Base-by-base conservation (phyloP, 2,888 invertebrate species). In the Candidula unifasciata region DNA sequence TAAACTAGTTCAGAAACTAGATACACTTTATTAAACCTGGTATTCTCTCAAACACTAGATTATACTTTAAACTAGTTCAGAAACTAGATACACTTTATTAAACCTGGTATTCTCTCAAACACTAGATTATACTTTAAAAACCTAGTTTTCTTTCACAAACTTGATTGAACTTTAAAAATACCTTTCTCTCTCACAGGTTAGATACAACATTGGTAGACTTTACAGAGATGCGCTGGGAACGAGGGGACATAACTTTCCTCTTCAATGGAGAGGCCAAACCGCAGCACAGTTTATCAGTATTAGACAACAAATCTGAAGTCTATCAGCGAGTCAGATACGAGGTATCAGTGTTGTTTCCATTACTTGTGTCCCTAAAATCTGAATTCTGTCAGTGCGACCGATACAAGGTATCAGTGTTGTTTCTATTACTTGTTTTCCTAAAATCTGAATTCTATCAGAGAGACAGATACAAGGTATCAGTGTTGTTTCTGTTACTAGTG, bases 151-250 rank as follows among this genome's bases (percentile, higher is more conserved):
- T 60, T 16, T 60, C 18, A 24, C 18, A 60, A 2, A n/a, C 8
- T 24, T 60, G 3, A 18, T 10, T 60, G 16, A 3, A 60, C n/a
- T 3, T 24, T 5, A 60, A 60, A 6, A 60, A 60, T 24, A 16
- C 5, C 21, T 60, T 85, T 71, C 52, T 30, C n/a, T 24, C 81
- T 88, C 89, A 52, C 89, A 94, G 98, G 88, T 95, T 99, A 93
- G 99, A 99, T 93, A 98, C 99, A 13, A 99, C 99, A 0, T 94
- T 99, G 86, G 97, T 99, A 24, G 99, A 99, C 94, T 99, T 99
- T 93, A 97, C 97, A 89, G 99, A 99, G 92, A 98, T 98, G 97
- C 96, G 97, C 89, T 99, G 99, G 99, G 98, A 99, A 93, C 95
- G 99, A 87, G 99, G 99, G 21, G 99, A 99, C 94, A 97, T 99